Conservation (phyloP, 2,888 invertebrate genomes). For the Dione juno region DNA sequence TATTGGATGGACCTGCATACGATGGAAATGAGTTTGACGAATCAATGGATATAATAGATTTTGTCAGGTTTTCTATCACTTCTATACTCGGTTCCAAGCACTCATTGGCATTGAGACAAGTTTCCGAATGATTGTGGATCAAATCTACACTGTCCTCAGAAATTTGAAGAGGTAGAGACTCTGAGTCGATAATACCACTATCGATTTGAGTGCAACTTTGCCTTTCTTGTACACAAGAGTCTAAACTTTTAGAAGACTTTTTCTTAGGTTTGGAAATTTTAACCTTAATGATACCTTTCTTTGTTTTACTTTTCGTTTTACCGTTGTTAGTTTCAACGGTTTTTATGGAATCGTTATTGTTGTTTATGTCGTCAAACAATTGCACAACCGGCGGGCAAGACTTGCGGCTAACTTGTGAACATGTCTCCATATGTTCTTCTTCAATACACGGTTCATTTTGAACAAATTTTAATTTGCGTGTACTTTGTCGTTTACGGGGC, state of each 20-base stretch:
- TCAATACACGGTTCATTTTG: slow-evolving; percentile 57
- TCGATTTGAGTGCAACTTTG: slow-evolving; percentile 46
- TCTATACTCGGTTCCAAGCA: slow-evolving; percentile 67
- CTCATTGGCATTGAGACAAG: slow-evolving; percentile 69
- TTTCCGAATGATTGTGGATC: slow-evolving; percentile 77
- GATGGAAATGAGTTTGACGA: slow-evolving; percentile 52
- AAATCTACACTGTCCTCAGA: slow-evolving; percentile 63
- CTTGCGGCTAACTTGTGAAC: slow-evolving; percentile 56
- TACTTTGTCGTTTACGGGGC: slow-evolving; percentile 47
- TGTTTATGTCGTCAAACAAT: slow-evolving; percentile 46
- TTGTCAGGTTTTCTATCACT: slow-evolving; percentile 56
- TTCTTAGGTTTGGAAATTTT: slow-evolving; percentile 68
- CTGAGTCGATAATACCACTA: slow-evolving; percentile 65
- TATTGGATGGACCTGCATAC: slow-evolving; percentile 30
- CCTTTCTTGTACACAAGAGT: slow-evolving; percentile 25
- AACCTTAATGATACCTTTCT: slow-evolving; percentile 73
- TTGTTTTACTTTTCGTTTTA: slow-evolving; percentile 54
- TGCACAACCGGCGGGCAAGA: slow-evolving; percentile 63
- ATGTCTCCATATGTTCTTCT: slow-evolving; percentile 64
- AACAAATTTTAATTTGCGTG: slow-evolving; percentile 35
- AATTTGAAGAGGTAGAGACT: slow-evolving; percentile 53
- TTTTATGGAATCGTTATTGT: slow-evolving; percentile 45
- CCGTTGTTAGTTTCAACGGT: slow-evolving; percentile 27
- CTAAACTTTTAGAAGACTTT: slow-evolving; percentile 47
- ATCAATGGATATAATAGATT: slow-evolving; percentile 61